These are phyloP conservation scores for Lycocerus yunnanus DNA, from an alignment of 2,888 invertebrate genomes.

Conservation along the genomic window DNA sequence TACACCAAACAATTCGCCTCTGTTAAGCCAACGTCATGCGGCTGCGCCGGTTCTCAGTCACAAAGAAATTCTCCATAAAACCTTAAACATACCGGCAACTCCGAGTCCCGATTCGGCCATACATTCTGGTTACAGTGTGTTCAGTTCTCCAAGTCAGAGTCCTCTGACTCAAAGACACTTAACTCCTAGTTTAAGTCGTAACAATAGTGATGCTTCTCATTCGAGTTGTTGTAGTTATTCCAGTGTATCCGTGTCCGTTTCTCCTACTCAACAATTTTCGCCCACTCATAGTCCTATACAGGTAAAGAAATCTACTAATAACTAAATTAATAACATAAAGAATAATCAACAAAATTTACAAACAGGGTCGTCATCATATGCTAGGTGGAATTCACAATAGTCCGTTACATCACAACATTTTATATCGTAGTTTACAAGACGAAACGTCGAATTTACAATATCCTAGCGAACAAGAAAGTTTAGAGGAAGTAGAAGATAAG, in stretches of 20 bases:
- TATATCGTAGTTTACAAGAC: slow-evolving; percentile 61
- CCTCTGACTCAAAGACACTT: slow-evolving; percentile 84
- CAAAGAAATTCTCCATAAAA: slow-evolving; percentile 60
- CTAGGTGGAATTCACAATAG: slow-evolving; percentile 58
- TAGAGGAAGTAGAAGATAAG: slow-evolving; percentile 59
- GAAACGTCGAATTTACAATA: slow-evolving; percentile 40
- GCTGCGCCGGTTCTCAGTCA: slow-evolving; percentile 49
- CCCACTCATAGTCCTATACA: slow-evolving; percentile 90
- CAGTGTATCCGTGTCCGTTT: slow-evolving; percentile 62
- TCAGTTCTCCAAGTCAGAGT: slow-evolving; percentile 84
- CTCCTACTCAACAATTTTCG: slow-evolving; percentile 69
- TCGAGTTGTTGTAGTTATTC: slow-evolving; percentile 88
- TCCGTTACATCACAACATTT: slow-evolving; percentile 60
- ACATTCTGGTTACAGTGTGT: slow-evolving; percentile 83
- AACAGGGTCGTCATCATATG: slow-evolving; percentile 57
- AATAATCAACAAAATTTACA: slow-evolving; percentile 4
- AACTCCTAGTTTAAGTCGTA: slow-evolving; percentile 81
- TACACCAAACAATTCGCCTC: slow-evolving; percentile 70
- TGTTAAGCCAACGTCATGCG: slow-evolving; percentile 64
- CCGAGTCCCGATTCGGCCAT: slow-evolving; percentile 89
- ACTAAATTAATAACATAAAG: slow-evolving; percentile 29
- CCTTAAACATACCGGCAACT: slow-evolving; percentile 69
- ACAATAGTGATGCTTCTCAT: slow-evolving; percentile 89
- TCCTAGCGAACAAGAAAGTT: slow-evolving; percentile 51
- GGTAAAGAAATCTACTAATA: slow-evolving; percentile 38